A percentile compares a stretch with the other conserved stretches of the same genome.
Evolutionary conservation across 1,140 invertebrate species (phyloP).

Genomic region (Drosophila fuyamai): DNA sequence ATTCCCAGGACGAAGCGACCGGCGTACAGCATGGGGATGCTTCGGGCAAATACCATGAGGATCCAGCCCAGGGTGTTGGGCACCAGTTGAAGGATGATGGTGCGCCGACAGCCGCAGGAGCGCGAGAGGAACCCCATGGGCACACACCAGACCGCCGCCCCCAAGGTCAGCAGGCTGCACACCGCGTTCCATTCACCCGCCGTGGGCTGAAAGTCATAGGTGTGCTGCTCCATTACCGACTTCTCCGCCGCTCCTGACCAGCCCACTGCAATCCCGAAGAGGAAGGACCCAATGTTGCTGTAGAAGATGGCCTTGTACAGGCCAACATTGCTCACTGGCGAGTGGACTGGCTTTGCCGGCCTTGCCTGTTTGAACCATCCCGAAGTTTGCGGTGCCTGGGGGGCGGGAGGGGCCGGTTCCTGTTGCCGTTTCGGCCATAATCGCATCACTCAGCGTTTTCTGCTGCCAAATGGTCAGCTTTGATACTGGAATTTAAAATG

Average conservation of each 20-base stretch:
- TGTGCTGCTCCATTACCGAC: slow-evolving; percentile 70
- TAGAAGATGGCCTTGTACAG: slow-evolving; percentile 58
- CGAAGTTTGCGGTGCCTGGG: background rate
- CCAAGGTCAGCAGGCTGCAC: slow-evolving; percentile 33
- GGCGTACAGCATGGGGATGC: slow-evolving; percentile 86
- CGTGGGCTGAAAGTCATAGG: slow-evolving; percentile 62
- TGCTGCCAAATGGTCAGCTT: background rate
- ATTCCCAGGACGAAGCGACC: slow-evolving; percentile 89
- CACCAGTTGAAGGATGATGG: slow-evolving; percentile 87
- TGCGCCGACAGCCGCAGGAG: slow-evolving; percentile 88
- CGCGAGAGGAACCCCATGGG: slow-evolving; percentile 88
- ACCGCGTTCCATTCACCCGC: slow-evolving; percentile 44
- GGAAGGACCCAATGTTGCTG: slow-evolving; percentile 86
- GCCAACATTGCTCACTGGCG: background rate
- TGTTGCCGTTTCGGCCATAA: background rate
- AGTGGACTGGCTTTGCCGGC: too few relatives aligned
- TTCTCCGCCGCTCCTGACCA: slow-evolving; percentile 88
- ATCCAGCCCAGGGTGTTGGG: slow-evolving; percentile 89
- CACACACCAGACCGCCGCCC: slow-evolving; percentile 86
- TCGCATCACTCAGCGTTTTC: background rate
- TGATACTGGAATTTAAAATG: background rate
- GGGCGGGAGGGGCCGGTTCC: background rate
- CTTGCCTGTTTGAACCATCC: background rate
- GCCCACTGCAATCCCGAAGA: slow-evolving; percentile 87
- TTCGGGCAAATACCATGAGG: slow-evolving; percentile 86